Evolutionary conservation across 2,888 invertebrate genomes (phyloP), one percentile per base, ranked within the genome.

Genomic region (Caenorhabditis panamensis): DNA sequence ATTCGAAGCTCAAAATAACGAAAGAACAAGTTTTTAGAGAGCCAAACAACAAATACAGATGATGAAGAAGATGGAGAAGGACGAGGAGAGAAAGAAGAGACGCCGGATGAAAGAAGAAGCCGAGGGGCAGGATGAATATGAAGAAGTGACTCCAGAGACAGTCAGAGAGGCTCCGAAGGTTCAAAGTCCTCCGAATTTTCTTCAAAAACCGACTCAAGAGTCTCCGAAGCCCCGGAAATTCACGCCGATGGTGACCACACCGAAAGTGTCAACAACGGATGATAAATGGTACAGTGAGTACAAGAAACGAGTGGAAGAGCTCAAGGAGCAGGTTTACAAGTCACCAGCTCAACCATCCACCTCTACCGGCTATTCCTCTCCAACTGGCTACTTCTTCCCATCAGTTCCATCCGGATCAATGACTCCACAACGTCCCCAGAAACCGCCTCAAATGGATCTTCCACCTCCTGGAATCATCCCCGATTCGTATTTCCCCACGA

Each of bases 401-500:
- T 36, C 22, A n/a, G 51, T n/a, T 5, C 37, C 51, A 20, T 16
- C n/a, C 44, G 2, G 5, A 9, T 41, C 41, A 16, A 16, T 16
- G 9, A 6, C 41, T 41, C 41, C 41, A 13, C n/a, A n/a, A n/a
- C n/a, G n/a, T n/a, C 41, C 41, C 9, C 41, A 6, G 13, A 13
- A 62, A 62, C 53, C 53, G 51, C 26, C 41, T 13, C 49, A 56
- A 44, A 51, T 66, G 54, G 54, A 41, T n/a, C 56, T 66, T 8
- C 66, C 66, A 28, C 66, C 56, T 18, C 66, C 56, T n/a, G 54
- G 66, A 22, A 26, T 64, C 18, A 49, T 54, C 6, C 20, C 53
- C 24, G 64, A 53, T n/a, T 2, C 62, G 59, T 8, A 36, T 18
- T 36, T 31, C 58, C 41, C 2, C 9, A 5, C 36, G 36, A 6